phyloP scores from a whole-genome alignment of 1,140 invertebrate species.

The Trialeurodes vaporariorum region DNA sequence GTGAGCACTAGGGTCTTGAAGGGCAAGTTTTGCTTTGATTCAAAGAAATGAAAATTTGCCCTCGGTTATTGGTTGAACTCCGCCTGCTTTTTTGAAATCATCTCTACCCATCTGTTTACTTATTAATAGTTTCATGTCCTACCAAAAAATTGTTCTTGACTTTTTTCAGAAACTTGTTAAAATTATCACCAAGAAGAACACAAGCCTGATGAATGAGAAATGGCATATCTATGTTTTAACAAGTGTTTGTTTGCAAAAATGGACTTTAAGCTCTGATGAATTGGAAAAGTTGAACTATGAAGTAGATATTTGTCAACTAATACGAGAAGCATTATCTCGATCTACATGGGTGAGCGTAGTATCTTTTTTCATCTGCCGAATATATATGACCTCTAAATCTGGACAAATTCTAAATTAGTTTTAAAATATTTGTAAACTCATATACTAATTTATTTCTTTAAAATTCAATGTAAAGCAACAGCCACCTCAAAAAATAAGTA shows the following conservation, averaged over 20 bases:
- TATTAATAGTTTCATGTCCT: too few relatives aligned
- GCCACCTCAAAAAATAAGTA: too few relatives aligned
- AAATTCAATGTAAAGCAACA: too few relatives aligned
- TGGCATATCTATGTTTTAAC: conserved; percentile 51
- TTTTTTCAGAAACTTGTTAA: conserved; percentile 48
- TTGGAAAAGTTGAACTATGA: conserved; percentile 48
- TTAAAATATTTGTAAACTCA: too few relatives aligned
- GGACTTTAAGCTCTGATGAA: conserved; percentile 42
- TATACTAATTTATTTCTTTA: too few relatives aligned
- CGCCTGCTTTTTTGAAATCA: background rate
- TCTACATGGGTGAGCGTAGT: conserved; percentile 44
- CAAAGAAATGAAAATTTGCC: conserved; percentile 16
- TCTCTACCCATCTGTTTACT: conserved; percentile 13
- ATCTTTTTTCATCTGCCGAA: too few relatives aligned
- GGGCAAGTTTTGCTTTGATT: too few relatives aligned
- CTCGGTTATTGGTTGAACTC: conserved; percentile 12
- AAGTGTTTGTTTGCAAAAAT: conserved; percentile 54
- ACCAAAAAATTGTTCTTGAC: too few relatives aligned
- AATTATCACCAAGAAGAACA: conserved; percentile 36
- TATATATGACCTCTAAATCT: too few relatives aligned
- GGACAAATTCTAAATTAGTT: too few relatives aligned
- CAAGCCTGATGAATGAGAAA: conserved; percentile 23
- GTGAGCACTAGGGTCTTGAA: too few relatives aligned
- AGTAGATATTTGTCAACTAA: conserved; percentile 46
- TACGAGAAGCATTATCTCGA: conserved; percentile 46